Percentiles rank a stretch among this genome's conserved stretches.
Conservation (phyloP, 2,113 vertebrate species). For the Thermophis baileyi region DNA sequence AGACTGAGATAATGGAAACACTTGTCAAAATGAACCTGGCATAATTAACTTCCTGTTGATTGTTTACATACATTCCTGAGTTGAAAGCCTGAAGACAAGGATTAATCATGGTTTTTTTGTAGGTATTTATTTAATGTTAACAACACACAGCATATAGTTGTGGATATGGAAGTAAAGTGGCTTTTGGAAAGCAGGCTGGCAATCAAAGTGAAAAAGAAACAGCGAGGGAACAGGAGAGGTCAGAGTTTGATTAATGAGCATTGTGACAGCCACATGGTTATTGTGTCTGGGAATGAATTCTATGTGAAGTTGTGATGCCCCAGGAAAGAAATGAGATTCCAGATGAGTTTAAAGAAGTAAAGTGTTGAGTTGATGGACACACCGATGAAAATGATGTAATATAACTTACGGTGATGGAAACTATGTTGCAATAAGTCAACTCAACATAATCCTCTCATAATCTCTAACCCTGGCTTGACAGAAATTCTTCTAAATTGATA, state of each 20-base stretch:
- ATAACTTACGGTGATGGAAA: not conserved
- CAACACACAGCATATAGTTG: not conserved
- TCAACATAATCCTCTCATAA: not conserved
- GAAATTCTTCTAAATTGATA: not conserved
- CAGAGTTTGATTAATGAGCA: not conserved
- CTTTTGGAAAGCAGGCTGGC: not conserved
- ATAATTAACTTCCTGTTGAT: not conserved
- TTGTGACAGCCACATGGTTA: not conserved
- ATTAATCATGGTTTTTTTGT: not conserved
- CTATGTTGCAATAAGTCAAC: not conserved
- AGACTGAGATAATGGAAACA: not conserved
- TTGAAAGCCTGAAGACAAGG: not conserved
- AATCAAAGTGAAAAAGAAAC: not conserved
- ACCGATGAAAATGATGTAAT: not conserved
- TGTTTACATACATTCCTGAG: not conserved
- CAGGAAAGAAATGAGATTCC: not conserved
- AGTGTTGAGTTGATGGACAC: not conserved
- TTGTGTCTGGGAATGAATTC: not conserved
- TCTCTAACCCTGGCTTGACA: not conserved
- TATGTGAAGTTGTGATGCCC: not conserved
- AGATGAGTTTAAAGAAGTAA: not conserved
- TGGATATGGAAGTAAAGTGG: not conserved
- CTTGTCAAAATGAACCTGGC: not conserved
- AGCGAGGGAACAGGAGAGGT: not conserved
- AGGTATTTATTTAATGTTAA: not conserved